phyloP scores from a whole-genome alignment of 2,797 vertebrate species.

The Halcyon badia region DNA sequence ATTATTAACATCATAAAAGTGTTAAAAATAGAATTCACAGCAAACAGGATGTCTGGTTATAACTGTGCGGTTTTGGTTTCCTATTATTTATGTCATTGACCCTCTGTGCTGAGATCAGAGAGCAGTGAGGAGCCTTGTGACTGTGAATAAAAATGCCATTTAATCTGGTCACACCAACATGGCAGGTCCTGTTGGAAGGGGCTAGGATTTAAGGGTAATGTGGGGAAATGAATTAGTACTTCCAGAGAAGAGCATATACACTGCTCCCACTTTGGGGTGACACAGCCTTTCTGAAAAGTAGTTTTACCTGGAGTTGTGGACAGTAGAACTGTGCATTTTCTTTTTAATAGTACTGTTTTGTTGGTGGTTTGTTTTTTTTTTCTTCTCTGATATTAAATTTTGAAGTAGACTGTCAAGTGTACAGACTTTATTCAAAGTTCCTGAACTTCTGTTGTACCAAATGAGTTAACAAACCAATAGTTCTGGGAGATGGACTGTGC shows the following conservation, averaged over 20 bases:
- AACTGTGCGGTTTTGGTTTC: not conserved
- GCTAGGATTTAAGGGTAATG: not conserved
- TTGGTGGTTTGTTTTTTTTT: not conserved
- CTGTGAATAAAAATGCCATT: not conserved
- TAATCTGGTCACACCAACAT: not conserved
- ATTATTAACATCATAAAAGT: not conserved
- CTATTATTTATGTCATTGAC: not conserved
- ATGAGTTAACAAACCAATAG: not conserved
- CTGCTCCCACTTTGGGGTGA: not conserved
- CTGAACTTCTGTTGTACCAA: not conserved
- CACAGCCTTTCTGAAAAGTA: not conserved
- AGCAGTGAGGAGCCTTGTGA: not conserved
- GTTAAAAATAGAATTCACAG: not conserved
- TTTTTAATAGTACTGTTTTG: not conserved
- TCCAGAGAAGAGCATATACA: fast-evolving
- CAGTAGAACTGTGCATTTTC: not conserved
- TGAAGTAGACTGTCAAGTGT: not conserved
- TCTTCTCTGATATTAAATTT: not conserved
- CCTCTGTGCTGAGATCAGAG: conserved; percentile 22
- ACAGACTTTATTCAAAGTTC: not conserved
- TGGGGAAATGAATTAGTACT: not conserved
- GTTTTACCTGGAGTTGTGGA: not conserved
- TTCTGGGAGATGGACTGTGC: not conserved
- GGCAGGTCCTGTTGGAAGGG: not conserved
- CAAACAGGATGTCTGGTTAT: conserved; percentile 29